Evolutionary conservation across 2,888 invertebrate genomes (phyloP), one percentile per base, ranked within the genome.

Genomic region (Dasypogon diadema): DNA sequence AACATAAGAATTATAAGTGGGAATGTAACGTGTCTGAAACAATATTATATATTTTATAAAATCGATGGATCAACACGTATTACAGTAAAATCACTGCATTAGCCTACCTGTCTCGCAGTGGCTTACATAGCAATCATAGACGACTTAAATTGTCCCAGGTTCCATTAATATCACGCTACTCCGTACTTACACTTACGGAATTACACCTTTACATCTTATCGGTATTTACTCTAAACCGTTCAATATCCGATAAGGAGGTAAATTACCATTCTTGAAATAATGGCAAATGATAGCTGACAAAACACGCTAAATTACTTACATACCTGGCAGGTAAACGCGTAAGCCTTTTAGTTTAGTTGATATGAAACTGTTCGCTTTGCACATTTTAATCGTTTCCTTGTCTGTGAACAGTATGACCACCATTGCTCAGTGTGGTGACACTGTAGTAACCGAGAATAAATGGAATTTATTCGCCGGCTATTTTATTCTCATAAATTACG

Each of bases 281-380:
- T 42, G 0, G n/a, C 42, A 12, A 12, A 8, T 12, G n/a, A 12
- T 3, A 42, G 2, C 12, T 42, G 42, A 42, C n/a, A 42, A 12
- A 12, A 42, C 0, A 12, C 6, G 10, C 34, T 30, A 30, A 30
- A 30, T 10, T 5, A 30, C 5, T 30, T 30, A 30, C 3, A 30
- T 30, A 30, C 34, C n/a, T n/a, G n/a, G n/a, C n/a, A n/a, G n/a
- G n/a, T n/a, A n/a, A n/a, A n/a, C n/a, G 34, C 10, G 5, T 30
- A 30, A 10, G 6, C 34, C 5, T 30, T 30, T 30, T 30, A 10
- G 42, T n/a, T 60, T 37, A 34, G 34, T 60, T 34, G 18, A 4
- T 12, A 60, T 60, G 60, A 18, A 60, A 37, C 37, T 37, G 8
- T 60, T 16, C 37, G 60, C 12, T 60, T 60, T 37, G 37, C 42